Conservation (phyloP, 2,888 invertebrate species). For the Drosophila siamana region DNA sequence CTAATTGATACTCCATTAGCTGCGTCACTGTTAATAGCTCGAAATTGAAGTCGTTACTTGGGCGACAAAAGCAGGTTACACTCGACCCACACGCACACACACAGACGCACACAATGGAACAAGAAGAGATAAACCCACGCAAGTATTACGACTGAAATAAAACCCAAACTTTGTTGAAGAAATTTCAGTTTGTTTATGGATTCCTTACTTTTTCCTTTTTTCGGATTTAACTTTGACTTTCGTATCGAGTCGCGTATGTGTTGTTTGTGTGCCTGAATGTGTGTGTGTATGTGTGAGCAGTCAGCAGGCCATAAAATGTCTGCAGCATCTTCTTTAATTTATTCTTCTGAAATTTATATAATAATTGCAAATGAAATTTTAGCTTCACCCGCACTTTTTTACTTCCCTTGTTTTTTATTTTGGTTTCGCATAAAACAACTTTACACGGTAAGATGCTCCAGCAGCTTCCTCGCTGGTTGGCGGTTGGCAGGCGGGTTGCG, state of each 20-base stretch:
- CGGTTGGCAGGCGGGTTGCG: neutral
- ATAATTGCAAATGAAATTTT: constrained; percentile 68
- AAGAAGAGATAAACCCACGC: neutral
- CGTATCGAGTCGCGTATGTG: constrained; percentile 2
- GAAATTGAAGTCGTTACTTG: constrained; percentile 3
- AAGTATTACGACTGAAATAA: constrained; percentile 33
- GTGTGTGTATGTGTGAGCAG: constrained; percentile 24
- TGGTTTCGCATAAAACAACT: constrained; percentile 37
- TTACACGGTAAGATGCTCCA: constrained; percentile 25
- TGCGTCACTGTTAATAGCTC: constrained; percentile 19
- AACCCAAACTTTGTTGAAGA: constrained; percentile 51
- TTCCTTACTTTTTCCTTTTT: constrained; percentile 14
- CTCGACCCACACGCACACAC: constrained; percentile 5
- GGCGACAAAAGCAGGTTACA: constrained; percentile 2
- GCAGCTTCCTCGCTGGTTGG: constrained; percentile 5
- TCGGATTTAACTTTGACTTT: neutral
- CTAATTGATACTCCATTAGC: constrained; percentile 56
- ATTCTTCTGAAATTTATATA: constrained; percentile 53
- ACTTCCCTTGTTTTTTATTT: neutral
- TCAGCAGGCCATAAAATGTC: constrained; percentile 59
- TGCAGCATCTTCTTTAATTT: constrained; percentile 46
- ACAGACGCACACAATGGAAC: neutral
- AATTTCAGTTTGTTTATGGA: constrained; percentile 45
- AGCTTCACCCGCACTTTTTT: constrained; percentile 31
- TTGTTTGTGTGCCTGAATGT: constrained; percentile 10